Evolutionary conservation across 2,888 invertebrate species (phyloP).

Genomic region (Taphrorychus bicolor): DNA sequence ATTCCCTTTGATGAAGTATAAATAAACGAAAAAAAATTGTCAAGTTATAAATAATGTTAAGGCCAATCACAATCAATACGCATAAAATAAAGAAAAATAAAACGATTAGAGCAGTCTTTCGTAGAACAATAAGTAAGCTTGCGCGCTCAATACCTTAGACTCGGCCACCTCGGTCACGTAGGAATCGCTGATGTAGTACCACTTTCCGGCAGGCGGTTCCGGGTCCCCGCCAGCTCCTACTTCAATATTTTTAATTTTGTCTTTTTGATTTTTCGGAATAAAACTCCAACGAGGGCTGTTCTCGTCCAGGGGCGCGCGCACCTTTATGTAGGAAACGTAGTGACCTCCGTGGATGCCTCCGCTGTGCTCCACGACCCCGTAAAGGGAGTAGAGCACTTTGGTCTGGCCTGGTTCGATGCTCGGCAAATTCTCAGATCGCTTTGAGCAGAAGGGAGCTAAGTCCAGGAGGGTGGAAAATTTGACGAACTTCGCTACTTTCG

Average conservation of each 20-base stretch:
- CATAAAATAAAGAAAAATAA: conserved; percentile 3
- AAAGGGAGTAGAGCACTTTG: conserved; percentile 81
- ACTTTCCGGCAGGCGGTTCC: conserved; percentile 73
- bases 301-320: conserved; percentile 68
- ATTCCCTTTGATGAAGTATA: not conserved
- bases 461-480: conserved; percentile 87
- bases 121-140: conserved; percentile 96
- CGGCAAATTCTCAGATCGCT: conserved; percentile 67
- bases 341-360: conserved; percentile 90
- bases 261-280: conserved; percentile 63
- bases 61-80: not conserved
- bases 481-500: conserved; percentile 85
- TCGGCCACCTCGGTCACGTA: conserved; percentile 83
- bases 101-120: conserved; percentile 80
- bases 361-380: conserved; percentile 94
- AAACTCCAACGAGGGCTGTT: conserved; percentile 78
- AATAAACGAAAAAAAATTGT: not conserved
- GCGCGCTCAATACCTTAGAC: conserved; percentile 79
- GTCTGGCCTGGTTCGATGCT: conserved; percentile 56
- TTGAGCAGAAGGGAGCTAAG: conserved; percentile 88
- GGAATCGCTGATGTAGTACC: conserved; percentile 95
- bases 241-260: conserved; percentile 44
- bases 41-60: conserved; percentile 8
- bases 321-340: conserved; percentile 95
- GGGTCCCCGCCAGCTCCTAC: conserved; percentile 58